Evolutionary conservation across 2,113 vertebrate species (phyloP), one percentile per base, ranked within the genome.

Genomic region (Promerops cafer): DNA sequence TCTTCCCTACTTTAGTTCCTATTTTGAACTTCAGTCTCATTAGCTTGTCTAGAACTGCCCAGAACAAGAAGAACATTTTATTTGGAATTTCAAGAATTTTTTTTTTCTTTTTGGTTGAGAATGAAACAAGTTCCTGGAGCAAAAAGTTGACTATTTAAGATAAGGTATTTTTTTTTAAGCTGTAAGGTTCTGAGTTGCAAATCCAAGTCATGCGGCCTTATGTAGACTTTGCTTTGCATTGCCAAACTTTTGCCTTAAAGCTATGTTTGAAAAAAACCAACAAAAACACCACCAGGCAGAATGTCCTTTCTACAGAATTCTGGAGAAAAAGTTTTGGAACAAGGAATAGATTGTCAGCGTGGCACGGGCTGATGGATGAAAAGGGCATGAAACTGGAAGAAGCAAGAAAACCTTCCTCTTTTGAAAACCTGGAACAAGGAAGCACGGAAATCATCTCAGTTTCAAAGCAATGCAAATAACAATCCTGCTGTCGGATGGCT

Each of bases 201-300:
- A 96, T 86, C 97, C 97, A 97, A 94, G 95, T 98, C 98, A 98
- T 96, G 98, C 98, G 98, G 99, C 99, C 99, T 99, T 99, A 99
- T 83, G 98, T 99, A 99, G 98, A 98, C 98, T 98, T 97, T 92
- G 98, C 98, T 98, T 98, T 97, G 97, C 98, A 98, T 98, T 98
- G 98, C 98, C 98, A 98, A 98, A 97, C 92, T 98, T 99, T 97
- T 98, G 99, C 99, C 99, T 99, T 99, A 99, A 96, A 99, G 76
- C 98, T 98, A 96, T 94, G 96, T 98, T 97, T 90, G 87, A 95
- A 95, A 86, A 83, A 57, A n/a, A n/a, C 14, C n/a, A 68, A 63
- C 35, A 50, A 83, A 49, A 87, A 12, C 61, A 94, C 88, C 96
- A 94, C 82, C 91, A 78, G 97, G 97, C 96, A 96, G 97, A 98